A percentile compares a stretch with the other conserved stretches of the same genome.
Conservation (phyloP, 2,113 vertebrate genomes). For the Myanophis thanlyinensis region DNA sequence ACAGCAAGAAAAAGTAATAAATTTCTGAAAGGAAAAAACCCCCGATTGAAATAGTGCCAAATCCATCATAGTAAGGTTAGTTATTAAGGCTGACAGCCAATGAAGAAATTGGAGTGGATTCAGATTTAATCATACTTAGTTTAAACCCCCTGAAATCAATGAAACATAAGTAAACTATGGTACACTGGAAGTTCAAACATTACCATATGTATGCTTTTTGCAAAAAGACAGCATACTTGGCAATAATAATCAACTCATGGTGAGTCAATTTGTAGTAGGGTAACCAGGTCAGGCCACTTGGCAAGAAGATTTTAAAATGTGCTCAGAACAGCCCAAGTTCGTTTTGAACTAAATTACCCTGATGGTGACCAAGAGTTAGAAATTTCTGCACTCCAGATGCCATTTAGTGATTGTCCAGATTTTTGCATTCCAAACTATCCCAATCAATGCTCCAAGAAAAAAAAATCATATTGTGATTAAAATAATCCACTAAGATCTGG, state of each 20-base stretch:
- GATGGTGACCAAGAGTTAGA: background rate
- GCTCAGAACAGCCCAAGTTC: background rate
- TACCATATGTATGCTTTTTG: background rate
- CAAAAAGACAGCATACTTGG: background rate
- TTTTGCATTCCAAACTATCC: background rate
- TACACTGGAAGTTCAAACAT: background rate
- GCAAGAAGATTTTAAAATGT: background rate
- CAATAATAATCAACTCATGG: background rate
- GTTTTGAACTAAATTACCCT: background rate
- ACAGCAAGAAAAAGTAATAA: rapidly evolving
- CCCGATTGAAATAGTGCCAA: rapidly evolving
- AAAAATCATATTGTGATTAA: background rate
- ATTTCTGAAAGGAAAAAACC: rapidly evolving
- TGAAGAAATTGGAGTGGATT: background rate
- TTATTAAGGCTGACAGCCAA: background rate
- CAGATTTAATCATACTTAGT: background rate
- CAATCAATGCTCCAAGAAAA: background rate
- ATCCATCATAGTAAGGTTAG: rapidly evolving
- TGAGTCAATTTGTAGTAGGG: background rate
- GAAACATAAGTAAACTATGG: background rate
- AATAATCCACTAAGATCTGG: background rate
- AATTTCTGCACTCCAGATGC: background rate
- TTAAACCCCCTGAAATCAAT: background rate
- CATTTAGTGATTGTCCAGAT: background rate
- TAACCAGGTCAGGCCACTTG: background rate